These are phyloP conservation scores for Camelus bactrianus DNA, from an alignment of 2,113 vertebrate species.

Conservation along the genomic window DNA sequence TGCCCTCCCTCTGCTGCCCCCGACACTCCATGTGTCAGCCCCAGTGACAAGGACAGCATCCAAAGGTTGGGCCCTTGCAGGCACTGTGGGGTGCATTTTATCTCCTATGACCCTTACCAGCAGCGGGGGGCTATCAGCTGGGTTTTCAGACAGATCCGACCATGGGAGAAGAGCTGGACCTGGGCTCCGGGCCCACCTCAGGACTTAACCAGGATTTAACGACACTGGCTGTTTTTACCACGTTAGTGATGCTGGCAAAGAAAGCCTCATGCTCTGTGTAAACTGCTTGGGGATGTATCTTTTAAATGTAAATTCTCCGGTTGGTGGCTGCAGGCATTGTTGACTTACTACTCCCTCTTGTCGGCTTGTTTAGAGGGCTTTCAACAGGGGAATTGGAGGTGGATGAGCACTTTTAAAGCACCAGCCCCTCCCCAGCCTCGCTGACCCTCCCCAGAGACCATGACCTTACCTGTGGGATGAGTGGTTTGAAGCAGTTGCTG, in stretches of 20 bases:
- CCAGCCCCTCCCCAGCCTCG: accelerated
- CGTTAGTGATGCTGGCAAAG: neutral
- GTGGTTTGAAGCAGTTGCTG: neutral
- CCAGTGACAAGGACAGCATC: neutral
- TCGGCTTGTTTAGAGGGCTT: neutral
- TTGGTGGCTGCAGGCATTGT: neutral
- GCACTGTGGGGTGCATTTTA: neutral
- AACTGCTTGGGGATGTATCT: neutral
- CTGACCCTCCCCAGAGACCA: neutral
- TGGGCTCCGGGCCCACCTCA: neutral
- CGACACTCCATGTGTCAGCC: accelerated
- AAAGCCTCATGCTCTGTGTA: neutral
- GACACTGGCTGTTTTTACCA: neutral
- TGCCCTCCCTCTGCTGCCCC: neutral
- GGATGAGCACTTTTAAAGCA: neutral
- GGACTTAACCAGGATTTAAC: neutral
- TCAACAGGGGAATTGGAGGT: neutral
- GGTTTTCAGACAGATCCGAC: neutral
- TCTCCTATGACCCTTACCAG: neutral
- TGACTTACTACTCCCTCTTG: neutral
- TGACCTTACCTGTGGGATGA: neutral
- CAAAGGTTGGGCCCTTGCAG: too few species aligned
- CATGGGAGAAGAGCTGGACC: neutral
- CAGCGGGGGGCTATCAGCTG: too few species aligned
- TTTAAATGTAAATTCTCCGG: neutral